Conservation (phyloP, 1,140 invertebrate species). For the Orchesella cincta region DNA sequence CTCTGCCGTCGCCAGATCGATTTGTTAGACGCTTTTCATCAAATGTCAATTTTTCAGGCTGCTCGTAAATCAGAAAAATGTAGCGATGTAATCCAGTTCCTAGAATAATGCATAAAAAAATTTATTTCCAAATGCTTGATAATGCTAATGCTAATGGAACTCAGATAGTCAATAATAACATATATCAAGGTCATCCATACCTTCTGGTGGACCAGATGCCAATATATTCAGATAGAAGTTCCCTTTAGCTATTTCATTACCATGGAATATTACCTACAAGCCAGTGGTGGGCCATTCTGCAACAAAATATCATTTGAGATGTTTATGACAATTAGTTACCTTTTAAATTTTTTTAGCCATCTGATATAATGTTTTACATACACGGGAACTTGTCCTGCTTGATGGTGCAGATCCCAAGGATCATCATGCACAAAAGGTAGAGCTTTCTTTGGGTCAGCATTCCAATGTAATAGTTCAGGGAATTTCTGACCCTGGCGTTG, state of each 20-base stretch:
- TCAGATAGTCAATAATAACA: no score
- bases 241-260: conserved; percentile 68
- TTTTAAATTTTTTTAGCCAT: no score
- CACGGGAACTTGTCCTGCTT: conserved; percentile 68
- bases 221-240: conserved; percentile 75
- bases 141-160: no score
- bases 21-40: conserved; percentile 57
- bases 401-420: conserved; percentile 94
- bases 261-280: conserved; percentile 87
- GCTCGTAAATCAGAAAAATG: conserved; percentile 70
- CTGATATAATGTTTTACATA: no score
- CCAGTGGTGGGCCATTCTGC: conserved; percentile 93
- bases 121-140: no score
- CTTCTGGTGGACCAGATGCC: conserved; percentile 86
- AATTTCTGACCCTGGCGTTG: conserved; percentile 56
- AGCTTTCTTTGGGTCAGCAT: conserved; percentile 25
- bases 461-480: conserved; percentile 51
- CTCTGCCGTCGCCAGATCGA: conserved; percentile 69
- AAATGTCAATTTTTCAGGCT: conserved; percentile 58
- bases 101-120: no score
- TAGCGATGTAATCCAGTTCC: conserved; percentile 77
- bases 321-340: no score
- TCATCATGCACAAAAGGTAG: conserved; percentile 56
- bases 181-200: no score
- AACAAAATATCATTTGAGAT: no score